These are phyloP conservation scores for Limonius californicus DNA, from an alignment of 1,140 invertebrate genomes.

Conservation along the genomic window DNA sequence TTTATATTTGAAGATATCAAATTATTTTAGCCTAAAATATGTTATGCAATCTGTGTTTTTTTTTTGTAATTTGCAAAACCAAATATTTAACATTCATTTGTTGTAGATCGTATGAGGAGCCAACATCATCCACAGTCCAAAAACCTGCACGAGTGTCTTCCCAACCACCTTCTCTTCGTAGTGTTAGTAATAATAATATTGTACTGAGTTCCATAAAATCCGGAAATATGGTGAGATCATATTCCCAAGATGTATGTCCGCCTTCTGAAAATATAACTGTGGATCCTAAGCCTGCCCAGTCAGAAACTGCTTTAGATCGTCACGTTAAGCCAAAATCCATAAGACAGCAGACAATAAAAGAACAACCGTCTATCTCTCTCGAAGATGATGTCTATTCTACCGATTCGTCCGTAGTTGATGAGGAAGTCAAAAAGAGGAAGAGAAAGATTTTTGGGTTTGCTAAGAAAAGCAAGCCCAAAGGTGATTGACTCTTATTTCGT, in stretches of 20 bases:
- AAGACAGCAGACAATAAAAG: constrained; percentile 35
- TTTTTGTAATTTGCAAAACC: neutral
- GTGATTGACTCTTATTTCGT: neutral
- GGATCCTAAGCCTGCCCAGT: constrained; percentile 45
- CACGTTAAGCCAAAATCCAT: constrained; percentile 19
- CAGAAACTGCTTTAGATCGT: constrained; percentile 49
- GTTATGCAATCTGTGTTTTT: neutral
- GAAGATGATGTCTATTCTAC: constrained; percentile 47
- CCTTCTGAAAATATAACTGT: constrained; percentile 19
- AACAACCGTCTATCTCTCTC: constrained; percentile 31
- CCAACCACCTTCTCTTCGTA: constrained; percentile 21
- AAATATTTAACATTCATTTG: neutral
- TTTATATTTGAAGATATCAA: neutral
- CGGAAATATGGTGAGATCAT: constrained; percentile 41
- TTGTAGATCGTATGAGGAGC: constrained; percentile 10
- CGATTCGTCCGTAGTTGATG: constrained; percentile 46
- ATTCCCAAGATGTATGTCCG: constrained; percentile 44
- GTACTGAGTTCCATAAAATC: constrained; percentile 35
- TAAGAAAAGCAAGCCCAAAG: constrained; percentile 1
- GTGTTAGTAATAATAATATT: constrained; percentile 29
- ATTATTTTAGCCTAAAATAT: too few relatives aligned
- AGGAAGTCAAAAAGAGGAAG: constrained; percentile 43
- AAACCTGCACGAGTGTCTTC: constrained; percentile 19
- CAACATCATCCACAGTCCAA: neutral
- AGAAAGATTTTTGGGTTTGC: constrained; percentile 30